Conservation (phyloP, 2,888 invertebrate species). For the Physocephala rufipes region DNA sequence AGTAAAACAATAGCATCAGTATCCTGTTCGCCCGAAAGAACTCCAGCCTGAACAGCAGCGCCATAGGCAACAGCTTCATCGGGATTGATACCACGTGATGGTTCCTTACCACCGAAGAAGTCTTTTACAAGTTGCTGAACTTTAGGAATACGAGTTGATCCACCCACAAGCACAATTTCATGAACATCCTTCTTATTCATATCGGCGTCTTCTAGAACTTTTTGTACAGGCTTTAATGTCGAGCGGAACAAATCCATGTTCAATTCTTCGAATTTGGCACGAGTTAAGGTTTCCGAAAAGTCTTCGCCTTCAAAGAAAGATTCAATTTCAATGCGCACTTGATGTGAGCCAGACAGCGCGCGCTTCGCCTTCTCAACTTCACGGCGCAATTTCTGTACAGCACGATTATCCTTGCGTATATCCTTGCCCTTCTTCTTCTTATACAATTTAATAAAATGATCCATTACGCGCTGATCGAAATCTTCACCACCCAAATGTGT, state of each 20-base stretch:
- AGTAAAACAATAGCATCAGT: slow-evolving; percentile 95
- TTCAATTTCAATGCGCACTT: slow-evolving; percentile 98
- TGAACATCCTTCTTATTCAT: slow-evolving; percentile 98
- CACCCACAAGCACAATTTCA: slow-evolving; percentile 98
- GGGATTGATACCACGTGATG: slow-evolving; percentile 96
- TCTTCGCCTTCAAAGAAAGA: slow-evolving; percentile 98
- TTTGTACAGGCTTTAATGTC: slow-evolving; percentile 94
- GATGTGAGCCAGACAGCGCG: slow-evolving; percentile 89
- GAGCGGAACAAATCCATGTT: slow-evolving; percentile 94
- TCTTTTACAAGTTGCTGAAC: slow-evolving; percentile 93
- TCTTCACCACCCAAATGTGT: slow-evolving; percentile 99
- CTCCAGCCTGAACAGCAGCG: slow-evolving; percentile 98
- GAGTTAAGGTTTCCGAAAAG: slow-evolving; percentile 96
- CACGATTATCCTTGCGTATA: slow-evolving; percentile 92
- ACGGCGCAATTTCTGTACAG: slow-evolving; percentile 94
- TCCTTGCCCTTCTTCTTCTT: slow-evolving; percentile 99
- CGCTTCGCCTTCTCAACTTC: slow-evolving; percentile 98
- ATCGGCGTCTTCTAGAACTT: slow-evolving; percentile 98
- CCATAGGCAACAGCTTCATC: slow-evolving; percentile 99
- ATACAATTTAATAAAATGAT: slow-evolving; percentile 98
- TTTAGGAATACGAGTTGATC: slow-evolving; percentile 99
- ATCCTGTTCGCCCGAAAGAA: slow-evolving; percentile 94
- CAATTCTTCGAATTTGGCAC: slow-evolving; percentile 98
- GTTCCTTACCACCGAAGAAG: slow-evolving; percentile 98
- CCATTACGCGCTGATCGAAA: slow-evolving; percentile 98